Evolutionary conservation across 2,113 vertebrate species (phyloP), one percentile per base, ranked within the genome.

Genomic region (Poicephalus gulielmi): DNA sequence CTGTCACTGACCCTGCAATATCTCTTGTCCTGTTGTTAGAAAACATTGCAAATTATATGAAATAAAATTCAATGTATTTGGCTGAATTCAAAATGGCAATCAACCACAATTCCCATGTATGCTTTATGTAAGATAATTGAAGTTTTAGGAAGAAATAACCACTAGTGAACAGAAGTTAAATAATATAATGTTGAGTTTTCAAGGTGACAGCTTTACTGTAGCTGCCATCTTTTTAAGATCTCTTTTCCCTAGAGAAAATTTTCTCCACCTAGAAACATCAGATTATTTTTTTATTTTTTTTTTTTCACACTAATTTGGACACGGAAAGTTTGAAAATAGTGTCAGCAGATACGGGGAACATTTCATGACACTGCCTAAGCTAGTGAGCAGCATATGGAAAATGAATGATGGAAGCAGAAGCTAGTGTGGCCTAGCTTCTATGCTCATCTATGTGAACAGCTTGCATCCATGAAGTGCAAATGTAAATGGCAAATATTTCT

Each of bases 1-100:
- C 75, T 89, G 9, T 91, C 64, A 33, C 60, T 94, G 90, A 87
- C 84, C 90, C 62, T 89, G 66, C 41, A 75, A 15, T 74, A 53
- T 84, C 41, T 91, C 55, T 86, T 92, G 30, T 91, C 91, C 50
- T 91, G 44, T 71, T 89, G 69, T 75, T 78, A 91, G 81, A 84
- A 86, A 94, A 68, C 31, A 67, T 59, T 80, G 71, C 76, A 88
- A 86, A 50, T 83, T 88, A 53, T 31, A 33, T 17, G 5, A 78
- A 88, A 90, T 87, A 30, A 64, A 86, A 92, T 84, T 74, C 76
- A 43, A 2, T 67, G 19, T 44, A 37, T 86, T 86, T 1, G 0
- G 6, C 41, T 86, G 73, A 93, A 81, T 77, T 95, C 49, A 88
- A 49, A 88, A 33, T 60, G 4, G 9, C 77, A 55, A 70, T 78